These are phyloP conservation scores for Zootermopsis nevadensis DNA, from an alignment of 2,888 invertebrate genomes.

Conservation along the genomic window DNA sequence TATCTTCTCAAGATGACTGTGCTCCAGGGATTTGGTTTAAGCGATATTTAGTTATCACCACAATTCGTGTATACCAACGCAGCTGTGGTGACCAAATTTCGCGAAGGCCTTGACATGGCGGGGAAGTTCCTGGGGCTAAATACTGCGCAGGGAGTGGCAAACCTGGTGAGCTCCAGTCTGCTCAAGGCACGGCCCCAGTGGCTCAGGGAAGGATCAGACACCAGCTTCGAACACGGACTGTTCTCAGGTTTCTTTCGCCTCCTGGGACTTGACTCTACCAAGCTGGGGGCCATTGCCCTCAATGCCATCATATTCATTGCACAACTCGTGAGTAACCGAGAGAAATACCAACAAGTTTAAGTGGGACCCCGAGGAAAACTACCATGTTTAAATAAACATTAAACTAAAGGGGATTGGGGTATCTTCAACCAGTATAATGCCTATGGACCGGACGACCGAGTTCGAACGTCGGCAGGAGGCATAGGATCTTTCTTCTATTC, in stretches of 20 bases:
- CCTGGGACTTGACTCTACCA: conserved; percentile 80
- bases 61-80: not conserved
- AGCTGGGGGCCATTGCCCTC: conserved; percentile 83
- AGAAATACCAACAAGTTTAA: too few relatives aligned
- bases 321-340: conserved; percentile 74
- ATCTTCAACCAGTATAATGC: too few relatives aligned
- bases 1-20: too few relatives aligned
- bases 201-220: conserved; percentile 10
- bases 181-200: conserved; percentile 36
- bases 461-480: too few relatives aligned
- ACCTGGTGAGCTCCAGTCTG: conserved; percentile 52
- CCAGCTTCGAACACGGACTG: not conserved
- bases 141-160: conserved; percentile 63
- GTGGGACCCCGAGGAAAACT: too few relatives aligned
- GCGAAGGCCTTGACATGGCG: conserved; percentile 65
- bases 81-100: conserved; percentile 59
- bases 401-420: too few relatives aligned
- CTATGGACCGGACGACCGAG: too few relatives aligned
- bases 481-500: too few relatives aligned
- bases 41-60: too few relatives aligned
- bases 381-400: too few relatives aligned
- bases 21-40: too few relatives aligned
- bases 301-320: conserved; percentile 87
- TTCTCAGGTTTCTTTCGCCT: conserved; percentile 65
- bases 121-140: conserved; percentile 65